These are phyloP conservation scores for Sinocyclocheilus rhinocerous DNA, from an alignment of 2,113 vertebrate species.

Conservation along the genomic window DNA sequence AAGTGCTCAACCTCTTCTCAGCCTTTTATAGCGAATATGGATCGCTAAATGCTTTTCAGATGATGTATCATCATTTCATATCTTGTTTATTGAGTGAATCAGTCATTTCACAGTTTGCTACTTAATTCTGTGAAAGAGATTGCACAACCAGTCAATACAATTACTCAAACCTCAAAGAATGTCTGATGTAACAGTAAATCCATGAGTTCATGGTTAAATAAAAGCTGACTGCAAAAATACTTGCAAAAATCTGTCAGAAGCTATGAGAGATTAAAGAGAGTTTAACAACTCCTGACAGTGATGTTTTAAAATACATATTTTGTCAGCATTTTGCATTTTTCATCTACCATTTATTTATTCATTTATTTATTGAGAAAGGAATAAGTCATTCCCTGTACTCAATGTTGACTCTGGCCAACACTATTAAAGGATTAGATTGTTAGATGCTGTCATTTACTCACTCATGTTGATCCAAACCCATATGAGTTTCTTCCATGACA, in stretches of 20 bases:
- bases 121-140: constrained; percentile 33
- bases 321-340: constrained; percentile 48
- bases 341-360: constrained; percentile 10
- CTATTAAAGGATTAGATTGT: constrained; percentile 51
- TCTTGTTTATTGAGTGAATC: constrained; percentile 47
- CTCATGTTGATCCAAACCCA: constrained; percentile 1
- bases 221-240: constrained; percentile 25
- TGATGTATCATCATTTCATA: constrained; percentile 43
- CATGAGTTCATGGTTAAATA: constrained; percentile 24
- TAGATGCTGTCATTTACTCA: neutral
- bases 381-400: constrained; percentile 59
- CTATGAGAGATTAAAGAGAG: constrained; percentile 9
- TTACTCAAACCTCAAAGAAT: constrained; percentile 31
- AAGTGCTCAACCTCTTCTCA: constrained; percentile 11
- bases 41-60: constrained; percentile 27
- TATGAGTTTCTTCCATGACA: neutral
- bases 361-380: constrained; percentile 58
- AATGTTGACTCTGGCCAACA: constrained; percentile 47
- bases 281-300: constrained; percentile 6
- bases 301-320: constrained; percentile 59
- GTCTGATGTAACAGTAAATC: constrained; percentile 38
- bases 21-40: constrained; percentile 22
- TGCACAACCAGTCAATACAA: constrained; percentile 31
- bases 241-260: constrained; percentile 5
- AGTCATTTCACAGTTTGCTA: constrained; percentile 45